Percentiles rank a stretch among this genome's conserved stretches.
Conservation (phyloP, 37 sponge, comb jelly and placozoan genomes). For the Theonella swinhoei region DNA sequence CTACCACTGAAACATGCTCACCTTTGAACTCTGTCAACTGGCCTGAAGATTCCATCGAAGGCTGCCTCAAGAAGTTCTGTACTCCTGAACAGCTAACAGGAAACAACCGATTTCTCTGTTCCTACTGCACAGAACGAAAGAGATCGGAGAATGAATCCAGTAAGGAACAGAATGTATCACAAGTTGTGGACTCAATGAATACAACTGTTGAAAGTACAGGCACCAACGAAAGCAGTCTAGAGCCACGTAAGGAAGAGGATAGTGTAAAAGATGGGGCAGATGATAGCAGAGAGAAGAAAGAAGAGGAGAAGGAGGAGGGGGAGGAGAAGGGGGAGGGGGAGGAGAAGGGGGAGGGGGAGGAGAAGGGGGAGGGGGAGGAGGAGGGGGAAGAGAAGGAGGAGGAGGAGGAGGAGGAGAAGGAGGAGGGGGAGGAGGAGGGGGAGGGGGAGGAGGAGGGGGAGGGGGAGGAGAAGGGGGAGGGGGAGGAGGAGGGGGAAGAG, state of each 20-base stretch:
- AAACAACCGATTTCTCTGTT: constrained; percentile 81
- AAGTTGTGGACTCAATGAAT: background rate
- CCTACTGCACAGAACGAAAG: constrained; percentile 53
- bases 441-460: background rate
- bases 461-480: background rate
- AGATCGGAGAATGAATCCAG: background rate
- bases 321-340: constrained; percentile 5
- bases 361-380: constrained; percentile 13
- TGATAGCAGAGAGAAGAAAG: background rate
- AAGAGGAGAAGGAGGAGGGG: constrained; percentile 34
- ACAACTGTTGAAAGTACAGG: background rate
- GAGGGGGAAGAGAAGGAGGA: constrained; percentile 2
- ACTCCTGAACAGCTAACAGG: constrained; percentile 68
- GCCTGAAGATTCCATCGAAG: constrained; percentile 35
- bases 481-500: background rate
- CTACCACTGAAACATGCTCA: background rate
- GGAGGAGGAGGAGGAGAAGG: background rate
- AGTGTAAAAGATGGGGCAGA: background rate
- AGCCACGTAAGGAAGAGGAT: background rate
- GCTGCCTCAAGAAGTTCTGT: constrained; percentile 67
- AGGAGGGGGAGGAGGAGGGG: constrained; percentile 7
- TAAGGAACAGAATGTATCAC: background rate
- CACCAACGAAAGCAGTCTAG: too few species aligned
- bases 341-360: background rate
- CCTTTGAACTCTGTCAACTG: background rate